These are phyloP conservation scores for Lepisosteus oculatus DNA, from an alignment of 2,113 vertebrate species.

Conservation along the genomic window DNA sequence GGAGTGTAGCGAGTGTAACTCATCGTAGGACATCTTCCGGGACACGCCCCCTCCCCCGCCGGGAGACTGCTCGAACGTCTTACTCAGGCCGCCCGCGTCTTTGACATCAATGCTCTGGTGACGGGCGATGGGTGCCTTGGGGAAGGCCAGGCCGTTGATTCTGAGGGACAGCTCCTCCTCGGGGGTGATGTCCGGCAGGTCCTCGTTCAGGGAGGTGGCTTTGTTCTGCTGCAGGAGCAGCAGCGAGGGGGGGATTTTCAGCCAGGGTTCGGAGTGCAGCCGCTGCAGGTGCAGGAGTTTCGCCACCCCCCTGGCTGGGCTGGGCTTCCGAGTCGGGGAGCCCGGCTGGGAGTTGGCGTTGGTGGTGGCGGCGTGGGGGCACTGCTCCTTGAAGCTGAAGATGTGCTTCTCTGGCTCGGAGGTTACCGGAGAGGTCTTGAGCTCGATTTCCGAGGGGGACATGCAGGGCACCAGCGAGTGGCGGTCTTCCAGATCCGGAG, in stretches of 20 bases:
- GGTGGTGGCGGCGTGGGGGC: constrained; percentile 17
- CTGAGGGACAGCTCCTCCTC: constrained; percentile 67
- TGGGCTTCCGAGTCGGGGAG: constrained; percentile 54
- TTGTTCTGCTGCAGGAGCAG: constrained; percentile 67
- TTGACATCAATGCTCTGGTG: constrained; percentile 78
- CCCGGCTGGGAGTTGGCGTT: constrained; percentile 43
- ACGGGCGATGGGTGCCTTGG: constrained; percentile 57
- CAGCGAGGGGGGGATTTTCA: constrained; percentile 60
- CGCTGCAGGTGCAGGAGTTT: constrained; percentile 57
- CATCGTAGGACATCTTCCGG: constrained; percentile 74
- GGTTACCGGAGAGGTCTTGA: constrained; percentile 47
- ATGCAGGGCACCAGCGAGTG: constrained; percentile 41
- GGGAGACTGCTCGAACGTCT: constrained; percentile 55
- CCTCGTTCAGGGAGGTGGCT: constrained; percentile 67
- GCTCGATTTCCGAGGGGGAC: constrained; percentile 65
- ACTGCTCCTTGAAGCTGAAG: constrained; percentile 57
- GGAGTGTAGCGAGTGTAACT: constrained; percentile 57
- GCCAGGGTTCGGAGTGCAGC: constrained; percentile 67
- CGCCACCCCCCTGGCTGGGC: constrained; percentile 38
- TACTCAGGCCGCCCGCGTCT: constrained; percentile 63
- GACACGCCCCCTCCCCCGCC: constrained; percentile 39
- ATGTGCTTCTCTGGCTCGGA: constrained; percentile 50
- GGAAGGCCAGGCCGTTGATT: constrained; percentile 45
- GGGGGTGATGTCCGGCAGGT: constrained; percentile 62
- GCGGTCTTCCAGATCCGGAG: constrained; percentile 59